A percentile compares a stretch with the other conserved stretches of the same genome.
These are phyloP conservation scores for Cavia porcellus DNA, from an alignment of 2,113 vertebrate species.

Conservation along the genomic window DNA sequence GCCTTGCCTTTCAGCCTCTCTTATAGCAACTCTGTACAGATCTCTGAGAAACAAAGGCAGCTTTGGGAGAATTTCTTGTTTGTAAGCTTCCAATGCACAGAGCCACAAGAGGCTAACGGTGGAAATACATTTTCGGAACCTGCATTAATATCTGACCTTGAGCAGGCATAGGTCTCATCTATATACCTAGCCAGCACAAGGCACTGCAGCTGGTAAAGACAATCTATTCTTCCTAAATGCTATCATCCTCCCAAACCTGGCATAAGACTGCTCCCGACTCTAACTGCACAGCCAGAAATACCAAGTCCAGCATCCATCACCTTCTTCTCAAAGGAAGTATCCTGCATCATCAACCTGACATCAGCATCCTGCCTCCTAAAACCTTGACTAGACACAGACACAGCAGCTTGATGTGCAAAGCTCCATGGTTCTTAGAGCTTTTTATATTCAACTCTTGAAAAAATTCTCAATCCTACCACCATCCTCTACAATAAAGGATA, in stretches of 20 bases:
- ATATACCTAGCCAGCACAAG: neutral
- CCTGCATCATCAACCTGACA: neutral
- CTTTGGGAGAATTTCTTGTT: constrained; percentile 31
- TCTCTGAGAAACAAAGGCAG: constrained; percentile 57
- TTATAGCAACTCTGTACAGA: neutral
- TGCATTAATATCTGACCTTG: constrained; percentile 8
- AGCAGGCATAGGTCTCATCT: neutral
- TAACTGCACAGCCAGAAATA: neutral
- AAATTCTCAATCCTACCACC: neutral
- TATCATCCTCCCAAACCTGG: neutral
- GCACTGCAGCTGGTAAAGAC: neutral
- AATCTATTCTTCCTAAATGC: constrained; percentile 28
- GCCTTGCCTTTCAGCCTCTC: neutral
- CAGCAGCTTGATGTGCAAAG: neutral
- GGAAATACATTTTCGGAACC: neutral
- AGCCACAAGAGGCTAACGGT: neutral
- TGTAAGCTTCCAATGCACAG: constrained; percentile 29
- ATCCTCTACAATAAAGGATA: neutral
- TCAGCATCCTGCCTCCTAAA: neutral
- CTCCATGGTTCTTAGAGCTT: neutral
- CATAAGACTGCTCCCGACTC: neutral
- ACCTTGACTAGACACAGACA: neutral
- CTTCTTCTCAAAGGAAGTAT: neutral
- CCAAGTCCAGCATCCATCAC: neutral
- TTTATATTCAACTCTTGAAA: neutral